Percentiles rank a stretch among this genome's conserved stretches.
Evolutionary conservation across 2,888 invertebrate genomes (phyloP).

Genomic region (Phytoseiulus persimilis): DNA sequence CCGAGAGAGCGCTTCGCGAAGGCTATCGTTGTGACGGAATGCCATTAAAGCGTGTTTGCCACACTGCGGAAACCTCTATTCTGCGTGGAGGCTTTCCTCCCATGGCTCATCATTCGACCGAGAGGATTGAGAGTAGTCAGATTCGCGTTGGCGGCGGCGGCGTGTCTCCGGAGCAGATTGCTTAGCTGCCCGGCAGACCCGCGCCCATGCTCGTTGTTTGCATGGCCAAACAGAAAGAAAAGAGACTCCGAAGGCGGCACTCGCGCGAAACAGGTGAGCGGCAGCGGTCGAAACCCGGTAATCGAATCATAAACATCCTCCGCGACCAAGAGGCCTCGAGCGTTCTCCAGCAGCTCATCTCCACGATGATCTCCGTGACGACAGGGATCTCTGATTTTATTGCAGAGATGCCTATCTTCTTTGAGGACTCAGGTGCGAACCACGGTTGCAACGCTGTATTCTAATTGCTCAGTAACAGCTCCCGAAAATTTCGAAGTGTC

Average conservation of each 20-base stretch:
- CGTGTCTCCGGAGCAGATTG: not conserved
- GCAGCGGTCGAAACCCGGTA: not conserved
- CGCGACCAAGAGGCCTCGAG: not conserved
- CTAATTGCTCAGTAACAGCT: not conserved
- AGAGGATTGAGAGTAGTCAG: too few relatives aligned
- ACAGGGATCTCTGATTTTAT: not conserved
- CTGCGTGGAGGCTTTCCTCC: too few relatives aligned
- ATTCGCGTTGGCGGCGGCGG: not conserved
- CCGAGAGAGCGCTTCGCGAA: too few relatives aligned
- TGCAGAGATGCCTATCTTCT: not conserved
- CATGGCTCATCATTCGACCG: too few relatives aligned
- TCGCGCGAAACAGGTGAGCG: not conserved
- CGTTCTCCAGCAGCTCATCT: not conserved
- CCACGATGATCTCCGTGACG: not conserved
- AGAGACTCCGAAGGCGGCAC: not conserved
- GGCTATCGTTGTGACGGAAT: too few relatives aligned
- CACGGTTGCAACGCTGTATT: not conserved
- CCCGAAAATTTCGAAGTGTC: too few relatives aligned
- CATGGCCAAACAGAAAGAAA: not conserved
- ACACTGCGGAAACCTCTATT: too few relatives aligned
- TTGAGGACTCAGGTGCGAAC: not conserved
- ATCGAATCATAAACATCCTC: not conserved
- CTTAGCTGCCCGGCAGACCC: not conserved
- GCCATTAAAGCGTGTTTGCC: too few relatives aligned
- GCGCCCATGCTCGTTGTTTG: not conserved